Conservation (phyloP, 2,797 vertebrate genomes). For the Gallinago solitaria region DNA sequence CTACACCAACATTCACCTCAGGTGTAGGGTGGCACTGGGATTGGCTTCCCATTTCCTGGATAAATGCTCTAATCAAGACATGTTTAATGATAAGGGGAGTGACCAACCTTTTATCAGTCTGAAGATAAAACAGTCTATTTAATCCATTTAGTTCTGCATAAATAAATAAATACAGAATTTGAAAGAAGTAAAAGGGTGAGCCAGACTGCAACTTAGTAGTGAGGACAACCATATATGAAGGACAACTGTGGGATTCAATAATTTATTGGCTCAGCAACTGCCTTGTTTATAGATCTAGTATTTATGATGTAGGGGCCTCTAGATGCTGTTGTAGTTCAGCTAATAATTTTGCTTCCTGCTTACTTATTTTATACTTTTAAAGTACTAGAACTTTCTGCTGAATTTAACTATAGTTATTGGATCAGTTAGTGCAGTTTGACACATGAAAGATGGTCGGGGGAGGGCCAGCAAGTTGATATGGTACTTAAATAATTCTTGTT, state of each 20-base stretch:
- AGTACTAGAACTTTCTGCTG: neutral
- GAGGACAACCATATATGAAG: neutral
- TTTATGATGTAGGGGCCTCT: neutral
- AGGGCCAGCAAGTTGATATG: neutral
- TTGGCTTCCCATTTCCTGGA: neutral
- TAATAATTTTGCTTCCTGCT: neutral
- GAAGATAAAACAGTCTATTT: neutral
- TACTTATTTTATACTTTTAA: neutral
- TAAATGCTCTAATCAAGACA: neutral
- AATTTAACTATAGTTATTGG: neutral
- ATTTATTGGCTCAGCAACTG: neutral
- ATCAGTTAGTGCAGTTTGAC: neutral
- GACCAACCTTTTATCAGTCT: neutral
- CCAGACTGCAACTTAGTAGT: neutral
- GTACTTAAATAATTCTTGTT: neutral
- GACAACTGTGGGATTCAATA: neutral
- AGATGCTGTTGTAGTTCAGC: neutral
- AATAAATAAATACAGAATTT: neutral
- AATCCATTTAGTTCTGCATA: neutral
- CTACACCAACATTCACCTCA: neutral
- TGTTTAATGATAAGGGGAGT: neutral
- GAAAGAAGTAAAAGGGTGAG: neutral
- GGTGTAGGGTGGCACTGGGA: neutral
- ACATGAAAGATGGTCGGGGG: rapidly evolving
- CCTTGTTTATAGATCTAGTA: neutral